These are phyloP conservation scores for Nasonia longicornis DNA, from an alignment of 1,140 invertebrate species.

Conservation along the genomic window DNA sequence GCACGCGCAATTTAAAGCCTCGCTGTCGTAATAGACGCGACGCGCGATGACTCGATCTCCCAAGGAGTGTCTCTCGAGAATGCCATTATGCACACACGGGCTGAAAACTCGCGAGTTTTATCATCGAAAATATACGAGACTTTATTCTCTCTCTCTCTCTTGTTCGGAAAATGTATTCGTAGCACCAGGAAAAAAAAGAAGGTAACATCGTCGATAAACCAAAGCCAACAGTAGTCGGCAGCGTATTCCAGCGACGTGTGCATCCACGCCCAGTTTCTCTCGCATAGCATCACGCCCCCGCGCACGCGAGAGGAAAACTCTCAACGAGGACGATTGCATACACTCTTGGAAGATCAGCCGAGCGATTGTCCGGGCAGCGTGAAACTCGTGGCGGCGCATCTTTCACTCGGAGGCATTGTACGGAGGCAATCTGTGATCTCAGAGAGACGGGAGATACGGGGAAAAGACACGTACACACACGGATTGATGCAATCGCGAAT, in stretches of 20 bases:
- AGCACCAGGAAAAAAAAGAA: neutral
- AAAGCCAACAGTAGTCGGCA: neutral
- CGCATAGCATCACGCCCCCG: slow-evolving; percentile 14
- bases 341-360: neutral
- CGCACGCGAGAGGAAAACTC: neutral
- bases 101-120: neutral
- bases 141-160: no score
- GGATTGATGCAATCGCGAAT: neutral
- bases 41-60: neutral
- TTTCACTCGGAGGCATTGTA: neutral
- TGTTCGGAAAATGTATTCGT: neutral
- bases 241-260: neutral
- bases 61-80: neutral
- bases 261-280: slow-evolving; percentile 24
- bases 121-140: neutral
- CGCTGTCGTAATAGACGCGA: neutral
- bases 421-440: neutral
- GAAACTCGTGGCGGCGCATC: neutral
- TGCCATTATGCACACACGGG: neutral
- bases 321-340: neutral
- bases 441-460: neutral
- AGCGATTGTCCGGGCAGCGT: neutral
- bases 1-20: no score
- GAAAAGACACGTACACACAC: no score
- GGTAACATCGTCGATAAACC: neutral